These are phyloP conservation scores for Temnothorax nylanderi DNA, from an alignment of 1,140 invertebrate genomes.

Conservation along the genomic window DNA sequence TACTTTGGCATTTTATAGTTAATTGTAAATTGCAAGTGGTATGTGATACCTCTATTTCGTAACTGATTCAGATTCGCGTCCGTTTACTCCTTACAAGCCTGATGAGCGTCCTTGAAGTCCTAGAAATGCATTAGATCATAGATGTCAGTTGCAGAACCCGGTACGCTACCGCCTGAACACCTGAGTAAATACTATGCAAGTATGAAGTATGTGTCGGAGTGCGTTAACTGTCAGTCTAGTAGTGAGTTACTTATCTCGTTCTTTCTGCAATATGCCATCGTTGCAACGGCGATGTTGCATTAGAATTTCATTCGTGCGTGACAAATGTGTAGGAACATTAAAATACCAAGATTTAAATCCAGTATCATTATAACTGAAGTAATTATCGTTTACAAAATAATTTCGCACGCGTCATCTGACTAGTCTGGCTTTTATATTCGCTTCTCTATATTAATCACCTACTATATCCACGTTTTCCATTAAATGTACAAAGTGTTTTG, in stretches of 20 bases:
- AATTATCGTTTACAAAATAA: slow-evolving; percentile 1
- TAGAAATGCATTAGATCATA: slow-evolving; percentile 45
- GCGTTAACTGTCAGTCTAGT: slow-evolving; percentile 38
- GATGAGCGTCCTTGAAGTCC: slow-evolving; percentile 35
- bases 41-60: slow-evolving; percentile 16
- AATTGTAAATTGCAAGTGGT: neutral
- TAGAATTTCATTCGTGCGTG: slow-evolving; percentile 14
- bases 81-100: slow-evolving; percentile 16
- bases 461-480: neutral
- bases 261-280: slow-evolving; percentile 9
- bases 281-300: neutral
- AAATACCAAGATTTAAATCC: slow-evolving; percentile 9
- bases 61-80: slow-evolving; percentile 25
- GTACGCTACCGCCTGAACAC: slow-evolving; percentile 46
- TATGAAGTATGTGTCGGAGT: slow-evolving; percentile 51
- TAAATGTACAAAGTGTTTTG: neutral
- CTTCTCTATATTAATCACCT: neutral
- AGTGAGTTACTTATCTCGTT: slow-evolving; percentile 62
- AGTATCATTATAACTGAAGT: neutral
- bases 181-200: slow-evolving; percentile 64
- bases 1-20: neutral
- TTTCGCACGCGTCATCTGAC: neutral
- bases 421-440: neutral
- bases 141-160: neutral
- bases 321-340: neutral